phyloP scores from a whole-genome alignment of 2,113 vertebrate genomes.

The Leptodactylus fuscus region DNA sequence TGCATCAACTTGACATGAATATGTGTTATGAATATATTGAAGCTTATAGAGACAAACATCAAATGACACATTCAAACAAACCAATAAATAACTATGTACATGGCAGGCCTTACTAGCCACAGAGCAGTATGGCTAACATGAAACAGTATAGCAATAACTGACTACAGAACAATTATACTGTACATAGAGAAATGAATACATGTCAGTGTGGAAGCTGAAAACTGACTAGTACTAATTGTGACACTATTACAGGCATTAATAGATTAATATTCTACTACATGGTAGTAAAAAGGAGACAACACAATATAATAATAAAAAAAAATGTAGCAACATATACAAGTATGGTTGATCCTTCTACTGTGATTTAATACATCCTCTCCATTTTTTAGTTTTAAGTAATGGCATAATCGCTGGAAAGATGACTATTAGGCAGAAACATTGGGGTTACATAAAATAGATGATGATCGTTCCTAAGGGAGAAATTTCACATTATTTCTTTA shows the following conservation, averaged over 20 bases:
- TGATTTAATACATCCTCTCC: conserved; percentile 43
- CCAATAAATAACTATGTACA: conserved; percentile 74
- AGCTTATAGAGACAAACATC: conserved; percentile 64
- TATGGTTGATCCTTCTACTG: conserved; percentile 59
- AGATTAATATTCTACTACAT: conserved; percentile 68
- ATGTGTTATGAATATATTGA: conserved; percentile 60
- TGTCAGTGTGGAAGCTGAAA: conserved; percentile 25
- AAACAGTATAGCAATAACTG: conserved; percentile 20
- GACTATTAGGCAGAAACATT: background rate
- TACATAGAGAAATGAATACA: conserved; percentile 36
- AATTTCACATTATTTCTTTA: conserved; percentile 33
- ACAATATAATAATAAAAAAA: conserved; percentile 58
- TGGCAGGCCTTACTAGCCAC: conserved; percentile 66
- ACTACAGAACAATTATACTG: conserved; percentile 41
- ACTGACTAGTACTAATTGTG: conserved; percentile 1
- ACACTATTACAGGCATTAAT: conserved; percentile 38
- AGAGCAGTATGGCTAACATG: conserved; percentile 18
- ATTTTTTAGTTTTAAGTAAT: background rate
- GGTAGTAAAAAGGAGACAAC: conserved; percentile 64
- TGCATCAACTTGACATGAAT: background rate
- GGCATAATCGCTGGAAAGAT: background rate
- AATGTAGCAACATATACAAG: conserved; percentile 62
- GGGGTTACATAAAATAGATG: background rate
- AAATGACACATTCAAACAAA: conserved; percentile 71
- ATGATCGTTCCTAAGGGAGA: too few species aligned